Evolutionary conservation across 2,797 vertebrate genomes (phyloP).

Genomic region (Thaleichthys pacificus): DNA sequence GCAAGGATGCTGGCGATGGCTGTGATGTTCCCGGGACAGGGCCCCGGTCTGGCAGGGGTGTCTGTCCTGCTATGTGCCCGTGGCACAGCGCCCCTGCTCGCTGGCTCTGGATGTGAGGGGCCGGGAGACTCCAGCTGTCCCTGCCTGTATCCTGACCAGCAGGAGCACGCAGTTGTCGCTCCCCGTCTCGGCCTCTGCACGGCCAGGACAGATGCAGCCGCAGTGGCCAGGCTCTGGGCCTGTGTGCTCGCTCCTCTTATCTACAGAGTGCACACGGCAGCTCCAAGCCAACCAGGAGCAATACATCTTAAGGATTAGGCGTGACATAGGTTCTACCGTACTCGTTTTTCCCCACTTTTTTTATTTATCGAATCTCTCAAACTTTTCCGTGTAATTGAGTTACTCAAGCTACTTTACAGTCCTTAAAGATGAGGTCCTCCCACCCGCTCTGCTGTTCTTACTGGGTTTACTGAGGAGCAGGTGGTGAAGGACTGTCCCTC

Average conservation of each 20-base stretch:
- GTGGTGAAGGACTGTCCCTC: slow-evolving; percentile 28
- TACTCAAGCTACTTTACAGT: background rate
- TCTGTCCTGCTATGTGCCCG: slow-evolving; percentile 59
- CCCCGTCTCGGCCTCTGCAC: slow-evolving; percentile 65
- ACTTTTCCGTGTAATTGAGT: background rate
- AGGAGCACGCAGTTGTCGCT: slow-evolving; percentile 61
- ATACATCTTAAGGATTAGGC: no score
- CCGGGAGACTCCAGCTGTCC: slow-evolving; percentile 71
- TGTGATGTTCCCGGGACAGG: slow-evolving; percentile 57
- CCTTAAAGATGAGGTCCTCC: background rate
- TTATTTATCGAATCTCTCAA: background rate
- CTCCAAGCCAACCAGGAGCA: no score
- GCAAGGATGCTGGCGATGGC: slow-evolving; percentile 45
- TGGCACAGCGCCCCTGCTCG: slow-evolving; percentile 62
- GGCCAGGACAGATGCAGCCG: slow-evolving; percentile 61
- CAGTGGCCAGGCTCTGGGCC: background rate
- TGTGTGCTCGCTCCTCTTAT: no score
- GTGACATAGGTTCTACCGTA: no score
- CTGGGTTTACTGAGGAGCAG: background rate
- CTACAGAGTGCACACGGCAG: no score
- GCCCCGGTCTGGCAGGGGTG: slow-evolving; percentile 46
- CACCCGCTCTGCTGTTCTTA: background rate
- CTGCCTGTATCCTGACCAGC: slow-evolving; percentile 42
- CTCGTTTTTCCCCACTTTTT: background rate
- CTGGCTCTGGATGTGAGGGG: slow-evolving; percentile 67